A percentile compares a stretch with the other conserved stretches of the same genome.
These are phyloP conservation scores for Anagrus nilaparvatae DNA, from an alignment of 1,140 invertebrate species.

Conservation along the genomic window DNA sequence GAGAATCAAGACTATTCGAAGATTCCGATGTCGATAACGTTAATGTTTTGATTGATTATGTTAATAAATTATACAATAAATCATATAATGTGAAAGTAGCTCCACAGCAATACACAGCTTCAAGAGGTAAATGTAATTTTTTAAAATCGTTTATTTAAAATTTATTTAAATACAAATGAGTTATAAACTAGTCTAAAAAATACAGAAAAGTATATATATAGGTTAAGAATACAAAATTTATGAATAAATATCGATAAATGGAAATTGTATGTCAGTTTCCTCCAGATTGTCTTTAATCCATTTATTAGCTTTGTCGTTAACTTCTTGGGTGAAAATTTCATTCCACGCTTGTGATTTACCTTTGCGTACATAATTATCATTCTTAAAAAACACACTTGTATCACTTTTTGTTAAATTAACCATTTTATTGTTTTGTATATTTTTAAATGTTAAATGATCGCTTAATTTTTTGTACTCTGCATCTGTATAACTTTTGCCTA, in stretches of 20 bases:
- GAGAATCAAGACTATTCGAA: too few relatives aligned
- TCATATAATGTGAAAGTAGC: background rate
- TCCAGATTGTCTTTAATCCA: conserved; percentile 55
- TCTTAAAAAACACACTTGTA: conserved; percentile 44
- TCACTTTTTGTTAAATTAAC: conserved; percentile 47
- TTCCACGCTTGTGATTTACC: conserved; percentile 54
- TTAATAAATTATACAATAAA: conserved; percentile 8
- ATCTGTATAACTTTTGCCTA: conserved; percentile 45
- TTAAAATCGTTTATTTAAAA: conserved; percentile 17
- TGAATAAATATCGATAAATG: conserved; percentile 19
- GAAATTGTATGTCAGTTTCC: conserved; percentile 47
- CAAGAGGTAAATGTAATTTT: conserved; percentile 11
- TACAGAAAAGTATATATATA: too few relatives aligned
- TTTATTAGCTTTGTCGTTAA: conserved; percentile 46
- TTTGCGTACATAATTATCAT: conserved; percentile 50
- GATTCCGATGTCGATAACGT: conserved; percentile 1
- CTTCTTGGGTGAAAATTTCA: conserved; percentile 49
- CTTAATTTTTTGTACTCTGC: conserved; percentile 45
- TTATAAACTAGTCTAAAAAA: too few relatives aligned
- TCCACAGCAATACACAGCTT: background rate
- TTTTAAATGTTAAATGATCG: conserved; percentile 59
- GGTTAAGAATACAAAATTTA: too few relatives aligned
- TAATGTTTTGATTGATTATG: conserved; percentile 7
- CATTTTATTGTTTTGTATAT: conserved; percentile 61
- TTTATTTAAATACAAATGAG: too few relatives aligned